Base-by-base conservation (phyloP, 2,113 vertebrate species). In the Taurulus bubalis region DNA sequence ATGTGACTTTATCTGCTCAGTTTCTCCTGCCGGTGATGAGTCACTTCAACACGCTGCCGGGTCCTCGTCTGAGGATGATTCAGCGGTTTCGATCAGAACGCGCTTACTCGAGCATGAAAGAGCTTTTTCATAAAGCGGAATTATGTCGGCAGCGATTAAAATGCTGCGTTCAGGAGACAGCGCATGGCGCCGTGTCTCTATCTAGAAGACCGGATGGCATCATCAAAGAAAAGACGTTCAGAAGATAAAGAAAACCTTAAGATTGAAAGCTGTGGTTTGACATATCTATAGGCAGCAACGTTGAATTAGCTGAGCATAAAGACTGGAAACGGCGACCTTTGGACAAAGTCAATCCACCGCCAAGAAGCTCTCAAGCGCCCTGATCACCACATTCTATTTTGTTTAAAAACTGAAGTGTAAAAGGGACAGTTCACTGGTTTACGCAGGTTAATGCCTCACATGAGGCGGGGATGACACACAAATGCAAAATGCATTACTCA, bases 21-120 rank as follows among this genome's bases (percentile, higher is more conserved):
- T 70, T 30, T 80, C 65, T 30, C 30, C 9, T 55, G 47, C 7
- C 26, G 22, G 20, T 55, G 20, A 3, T 45, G 49, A 77, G 55
- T 85, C 22, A 79, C 73, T 42, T 79, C 64, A n/a, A n/a, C n/a
- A 20, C 28, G 24, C 24, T 15, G 34, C 65, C 11, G 20, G 3
- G 0, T 74, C 71, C 10, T 40, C 15, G n/a, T 26, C 30, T 47
- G 65, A 60, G 14, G 62, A 87, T 79, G 82, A 87, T 79, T 89
- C 82, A 82, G 55, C 16, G 64, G 77, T 85, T 85, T 82, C 30
- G 32, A 73, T 77, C 3, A 65, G 51, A 3, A 11, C 22, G 6
- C 16, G 7, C 24, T 38, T 66, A 64, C 65, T 71, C 36, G 2
- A 65, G 47, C 69, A 32, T 32, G 42, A 15, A 34, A 68, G 10